Base-by-base conservation (phyloP, 2,797 vertebrate species). In the Rhinella marina region DNA sequence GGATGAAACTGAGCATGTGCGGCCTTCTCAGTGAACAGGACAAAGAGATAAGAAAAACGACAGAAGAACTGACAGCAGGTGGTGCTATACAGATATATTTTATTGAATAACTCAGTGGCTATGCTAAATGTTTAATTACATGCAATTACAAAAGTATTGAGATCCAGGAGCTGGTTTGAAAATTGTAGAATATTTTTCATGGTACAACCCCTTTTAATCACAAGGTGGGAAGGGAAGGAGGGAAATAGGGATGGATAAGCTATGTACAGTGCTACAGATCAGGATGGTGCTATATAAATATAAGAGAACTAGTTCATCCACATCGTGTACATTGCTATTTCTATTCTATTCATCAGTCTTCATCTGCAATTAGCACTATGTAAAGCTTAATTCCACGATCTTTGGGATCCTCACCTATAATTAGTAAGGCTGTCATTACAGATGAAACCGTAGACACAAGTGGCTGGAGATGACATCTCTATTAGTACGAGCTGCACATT, bases 381-480 rank as follows among this genome's bases (percentile, higher is more conserved):
- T 57, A 13, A 29, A 56, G n/a, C 16, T 17, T 29, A 57, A 56
- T 29, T 17, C 25, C 19, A 25, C 25, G 27, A 57, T 79, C 14
- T 56, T 57, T 27, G 76, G 57, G 76, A 17, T 79, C 54, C 76
- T 79, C n/a, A 57, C 52, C 50, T 57, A 57, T 27, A 79, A 79
- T 79, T 79, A 56, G 12, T 17, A 10, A 19, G 52, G 25, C 70
- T 73, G 70, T 48, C n/a, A 78, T 78, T 56, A 57, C n/a, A 56
- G 56, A 78, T 48, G 17, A 73, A 48, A 11, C 27, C 8, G 73
- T 14, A n/a, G 73, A 50, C 41, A 76, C 48, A 52, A 50, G 73
- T 76, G 73, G 77, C 77, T 59, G n/a, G 12, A 59, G 25, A 21
- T 80, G 56, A 59, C 52, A 61, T 27, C 27, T 80, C 19, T 21